Conservation (phyloP, 2,888 invertebrate genomes). For the Chrysodeixis includens region DNA sequence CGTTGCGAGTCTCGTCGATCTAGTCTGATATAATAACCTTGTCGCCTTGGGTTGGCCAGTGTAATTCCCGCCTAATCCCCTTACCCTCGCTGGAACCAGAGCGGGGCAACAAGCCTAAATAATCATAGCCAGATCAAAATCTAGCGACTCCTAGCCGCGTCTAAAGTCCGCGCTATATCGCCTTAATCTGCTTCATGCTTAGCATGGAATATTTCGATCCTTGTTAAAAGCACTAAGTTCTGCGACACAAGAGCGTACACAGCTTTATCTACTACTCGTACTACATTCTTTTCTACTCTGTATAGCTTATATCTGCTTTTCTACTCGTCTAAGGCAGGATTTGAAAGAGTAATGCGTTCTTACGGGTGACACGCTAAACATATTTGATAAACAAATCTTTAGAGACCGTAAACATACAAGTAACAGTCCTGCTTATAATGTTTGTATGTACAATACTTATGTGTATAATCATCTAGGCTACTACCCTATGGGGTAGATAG, state of each 20-base stretch:
- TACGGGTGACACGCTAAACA: neutral
- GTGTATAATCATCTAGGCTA: neutral
- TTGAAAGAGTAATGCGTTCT: neutral
- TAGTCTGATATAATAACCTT: conserved; percentile 2
- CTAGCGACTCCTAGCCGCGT: neutral
- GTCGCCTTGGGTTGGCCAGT: neutral
- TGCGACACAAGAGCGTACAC: neutral
- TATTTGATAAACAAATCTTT: conserved; percentile 1
- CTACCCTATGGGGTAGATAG: neutral
- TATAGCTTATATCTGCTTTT: neutral
- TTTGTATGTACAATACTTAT: neutral
- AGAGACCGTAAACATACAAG: neutral
- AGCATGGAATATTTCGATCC: neutral
- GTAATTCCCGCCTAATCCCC: conserved; percentile 3
- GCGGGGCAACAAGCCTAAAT: conserved; percentile 1
- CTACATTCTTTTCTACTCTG: too few species aligned
- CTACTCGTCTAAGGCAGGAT: neutral
- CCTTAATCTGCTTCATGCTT: neutral
- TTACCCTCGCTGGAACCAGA: neutral
- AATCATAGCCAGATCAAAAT: neutral
- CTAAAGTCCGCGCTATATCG: conserved; percentile 1
- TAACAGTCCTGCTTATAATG: neutral
- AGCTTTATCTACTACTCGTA: too few species aligned
- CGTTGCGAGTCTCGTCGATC: neutral
- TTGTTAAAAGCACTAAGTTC: conserved; percentile 1